These are phyloP conservation scores for Oxycera nigricornis DNA, from an alignment of 2,888 invertebrate genomes.

Conservation along the genomic window DNA sequence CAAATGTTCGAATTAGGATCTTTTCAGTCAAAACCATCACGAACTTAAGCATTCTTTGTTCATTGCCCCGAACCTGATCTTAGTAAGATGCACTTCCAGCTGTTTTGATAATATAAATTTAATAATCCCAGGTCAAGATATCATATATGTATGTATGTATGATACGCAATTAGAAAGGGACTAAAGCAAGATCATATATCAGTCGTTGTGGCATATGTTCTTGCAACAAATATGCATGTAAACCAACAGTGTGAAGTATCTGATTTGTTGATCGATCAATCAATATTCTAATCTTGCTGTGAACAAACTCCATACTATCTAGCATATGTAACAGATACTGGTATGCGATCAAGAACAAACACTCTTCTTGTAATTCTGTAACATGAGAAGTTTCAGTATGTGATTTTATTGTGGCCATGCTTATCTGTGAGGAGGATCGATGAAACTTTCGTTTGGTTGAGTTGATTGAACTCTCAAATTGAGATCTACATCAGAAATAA, in stretches of 20 bases:
- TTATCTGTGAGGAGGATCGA: not conserved
- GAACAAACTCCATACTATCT: not conserved
- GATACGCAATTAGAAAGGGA: not conserved
- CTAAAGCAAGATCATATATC: not conserved
- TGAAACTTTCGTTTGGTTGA: not conserved
- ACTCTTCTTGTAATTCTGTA: not conserved
- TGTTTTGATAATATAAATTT: not conserved
- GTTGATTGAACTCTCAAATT: not conserved
- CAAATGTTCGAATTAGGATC: too few relatives aligned
- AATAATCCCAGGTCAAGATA: constrained; percentile 2
- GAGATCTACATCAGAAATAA: not conserved
- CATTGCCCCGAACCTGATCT: too few relatives aligned
- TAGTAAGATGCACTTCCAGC: not conserved
- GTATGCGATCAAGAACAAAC: too few relatives aligned
- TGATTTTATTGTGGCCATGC: not conserved
- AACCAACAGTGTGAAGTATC: not conserved
- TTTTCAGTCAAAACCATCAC: too few relatives aligned
- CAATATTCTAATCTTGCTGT: not conserved
- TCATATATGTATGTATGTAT: too few relatives aligned
- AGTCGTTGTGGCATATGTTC: not conserved
- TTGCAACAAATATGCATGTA: not conserved
- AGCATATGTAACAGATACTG: not conserved
- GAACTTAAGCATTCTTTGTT: too few relatives aligned
- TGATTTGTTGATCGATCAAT: not conserved
- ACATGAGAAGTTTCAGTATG: not conserved